Evolutionary conservation across 2,113 vertebrate species (phyloP), one percentile per base, ranked within the genome.

Genomic region (Fukomys damarensis): DNA sequence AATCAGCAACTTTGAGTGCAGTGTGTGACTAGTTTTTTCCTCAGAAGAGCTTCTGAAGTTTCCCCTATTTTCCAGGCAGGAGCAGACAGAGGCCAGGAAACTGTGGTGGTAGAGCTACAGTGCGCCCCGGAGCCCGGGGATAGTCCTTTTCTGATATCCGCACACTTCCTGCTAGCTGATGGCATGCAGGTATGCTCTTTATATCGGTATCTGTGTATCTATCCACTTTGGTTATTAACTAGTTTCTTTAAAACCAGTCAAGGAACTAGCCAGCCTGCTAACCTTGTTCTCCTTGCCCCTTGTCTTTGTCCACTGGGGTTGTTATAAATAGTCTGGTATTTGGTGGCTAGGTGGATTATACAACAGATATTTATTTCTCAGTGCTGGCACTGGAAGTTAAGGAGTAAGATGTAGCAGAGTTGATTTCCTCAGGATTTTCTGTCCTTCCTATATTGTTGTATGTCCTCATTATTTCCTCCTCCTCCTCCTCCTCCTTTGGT

Each of bases 81-180:
- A 32, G 74, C 92, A 91, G 79, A 94, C 8, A n/a, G 83, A 86
- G 84, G 8, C 35, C 80, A 79, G 38, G 97, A 97, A 22, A 66
- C 89, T 0, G 95, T 92, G 0, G 95, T 98, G 74, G 49, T 99
- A 92, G 99, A 99, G 97, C 98, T 99, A 68, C 99, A 98, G 93
- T 99, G 99, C 79, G 96, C 86, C 89, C 97, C 12, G 91, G 95
- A 95, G 41, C 72, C 90, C 0, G 30, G 2, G 1, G 88, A 95
- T 8, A 94, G 81, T 58, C 97, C 86, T 26, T 99, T 99, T 92
- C 96, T 98, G n/a, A 97, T 99, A 52, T 96, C 98, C 8, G 84
- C 91, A 7, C 93, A 96, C 94, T 95, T 98, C 89, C 98, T 98
- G 70, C 35, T 96, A 9, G 46, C 52, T 7, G 2, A n/a, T 17